Conservation (phyloP, 2,113 vertebrate genomes). For the Gopherus evgoodei region DNA sequence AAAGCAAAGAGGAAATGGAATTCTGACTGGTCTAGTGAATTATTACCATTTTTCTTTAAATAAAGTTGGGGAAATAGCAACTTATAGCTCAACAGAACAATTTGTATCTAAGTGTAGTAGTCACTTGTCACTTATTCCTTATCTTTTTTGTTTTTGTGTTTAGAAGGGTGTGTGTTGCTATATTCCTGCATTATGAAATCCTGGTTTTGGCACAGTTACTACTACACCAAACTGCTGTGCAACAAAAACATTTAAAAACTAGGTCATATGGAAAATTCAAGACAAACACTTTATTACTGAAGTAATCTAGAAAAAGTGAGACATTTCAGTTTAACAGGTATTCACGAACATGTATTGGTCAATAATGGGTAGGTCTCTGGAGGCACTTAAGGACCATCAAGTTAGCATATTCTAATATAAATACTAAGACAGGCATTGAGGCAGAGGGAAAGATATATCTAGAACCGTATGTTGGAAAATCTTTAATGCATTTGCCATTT, state of each 20-base stretch:
- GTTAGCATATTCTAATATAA: constrained; percentile 82
- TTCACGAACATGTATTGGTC: constrained; percentile 65
- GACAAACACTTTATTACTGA: constrained; percentile 74
- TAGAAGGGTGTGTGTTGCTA: not conserved
- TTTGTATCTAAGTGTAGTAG: not conserved
- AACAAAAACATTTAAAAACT: not conserved
- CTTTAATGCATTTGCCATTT: constrained; percentile 36
- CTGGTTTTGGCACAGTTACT: not conserved
- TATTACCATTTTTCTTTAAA: constrained; percentile 62
- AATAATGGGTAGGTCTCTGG: constrained; percentile 32
- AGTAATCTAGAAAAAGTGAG: constrained; percentile 75
- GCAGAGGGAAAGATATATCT: constrained; percentile 56
- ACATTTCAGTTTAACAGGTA: constrained; percentile 66
- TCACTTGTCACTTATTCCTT: not conserved
- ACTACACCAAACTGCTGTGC: not conserved
- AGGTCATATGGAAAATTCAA: constrained; percentile 51
- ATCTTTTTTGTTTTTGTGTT: not conserved
- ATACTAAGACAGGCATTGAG: constrained; percentile 79
- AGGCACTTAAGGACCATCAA: constrained; percentile 67
- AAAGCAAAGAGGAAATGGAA: constrained; percentile 57
- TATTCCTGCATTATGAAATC: not conserved
- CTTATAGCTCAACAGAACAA: too few relatives aligned
- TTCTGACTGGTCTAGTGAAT: constrained; percentile 34
- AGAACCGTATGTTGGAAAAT: constrained; percentile 28
- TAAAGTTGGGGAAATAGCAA: constrained; percentile 62